A percentile compares a stretch with the other conserved stretches of the same genome.
Conservation (phyloP, 2,888 invertebrate genomes). For the Orthosia gracilis region DNA sequence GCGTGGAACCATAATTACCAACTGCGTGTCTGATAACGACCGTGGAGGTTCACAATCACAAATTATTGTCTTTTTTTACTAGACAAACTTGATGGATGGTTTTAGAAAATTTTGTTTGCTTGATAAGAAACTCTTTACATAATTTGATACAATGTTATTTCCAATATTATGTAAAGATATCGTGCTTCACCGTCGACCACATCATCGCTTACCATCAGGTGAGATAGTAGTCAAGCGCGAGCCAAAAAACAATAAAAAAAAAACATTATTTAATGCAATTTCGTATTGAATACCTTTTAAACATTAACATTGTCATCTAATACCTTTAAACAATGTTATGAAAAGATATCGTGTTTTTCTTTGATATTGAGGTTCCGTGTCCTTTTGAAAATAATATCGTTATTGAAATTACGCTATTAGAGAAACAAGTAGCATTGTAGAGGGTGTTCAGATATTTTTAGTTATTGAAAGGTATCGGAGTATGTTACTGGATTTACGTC, state of each 20-base stretch:
- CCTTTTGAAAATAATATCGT: conserved; percentile 15
- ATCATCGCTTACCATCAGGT: too few species aligned
- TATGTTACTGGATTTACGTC: not conserved
- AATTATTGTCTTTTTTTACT: conserved; percentile 30
- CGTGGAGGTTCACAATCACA: conserved; percentile 19
- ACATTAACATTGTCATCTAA: too few species aligned
- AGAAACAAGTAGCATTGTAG: not conserved
- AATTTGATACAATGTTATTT: not conserved
- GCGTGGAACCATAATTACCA: conserved; percentile 35
- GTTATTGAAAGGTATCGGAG: not conserved
- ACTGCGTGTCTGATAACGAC: conserved; percentile 30
- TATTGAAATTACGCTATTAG: conserved; percentile 15
- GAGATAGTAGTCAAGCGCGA: too few species aligned
- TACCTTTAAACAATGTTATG: too few species aligned
- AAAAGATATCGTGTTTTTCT: conserved; percentile 12
- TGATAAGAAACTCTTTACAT: conserved; percentile 27
- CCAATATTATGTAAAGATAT: conserved; percentile 1
- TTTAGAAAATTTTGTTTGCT: conserved; percentile 11
- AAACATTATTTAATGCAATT: too few species aligned
- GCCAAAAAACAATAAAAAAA: too few species aligned
- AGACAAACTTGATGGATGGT: conserved; percentile 32
- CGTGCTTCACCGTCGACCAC: too few species aligned
- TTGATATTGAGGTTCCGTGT: not conserved
- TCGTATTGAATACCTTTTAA: too few species aligned
- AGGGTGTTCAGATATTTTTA: not conserved